These are phyloP conservation scores for Diarsia mendica DNA, from an alignment of 2,888 invertebrate genomes.

Conservation along the genomic window DNA sequence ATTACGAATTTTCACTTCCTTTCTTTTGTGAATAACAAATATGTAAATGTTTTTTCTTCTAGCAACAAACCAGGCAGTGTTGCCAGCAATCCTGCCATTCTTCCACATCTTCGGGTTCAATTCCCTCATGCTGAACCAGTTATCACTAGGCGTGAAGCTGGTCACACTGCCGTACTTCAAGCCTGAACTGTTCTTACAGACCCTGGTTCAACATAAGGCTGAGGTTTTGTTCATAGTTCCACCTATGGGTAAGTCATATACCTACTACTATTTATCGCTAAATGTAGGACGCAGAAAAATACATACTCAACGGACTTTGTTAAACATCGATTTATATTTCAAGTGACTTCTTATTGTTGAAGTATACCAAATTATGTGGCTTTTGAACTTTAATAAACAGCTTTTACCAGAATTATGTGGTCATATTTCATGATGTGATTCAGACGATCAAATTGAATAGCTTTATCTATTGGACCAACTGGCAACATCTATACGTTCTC, in stretches of 20 bases:
- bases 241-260: conserved; percentile 91
- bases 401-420: background rate
- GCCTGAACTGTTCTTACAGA: conserved; percentile 92
- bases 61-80: conserved; percentile 90
- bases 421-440: background rate
- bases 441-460: background rate
- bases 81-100: conserved; percentile 93
- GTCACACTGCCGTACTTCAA: conserved; percentile 94
- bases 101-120: conserved; percentile 95
- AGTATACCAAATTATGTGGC: background rate
- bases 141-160: conserved; percentile 91
- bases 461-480: background rate
- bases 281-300: background rate
- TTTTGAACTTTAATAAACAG: background rate
- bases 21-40: too few species aligned
- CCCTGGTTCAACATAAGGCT: conserved; percentile 91
- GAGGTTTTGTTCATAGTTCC: conserved; percentile 93
- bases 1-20: too few species aligned
- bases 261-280: background rate
- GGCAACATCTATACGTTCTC: too few species aligned
- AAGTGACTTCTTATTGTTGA: background rate
- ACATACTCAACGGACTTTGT: background rate
- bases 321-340: background rate
- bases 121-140: conserved; percentile 90
- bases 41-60: conserved; percentile 19